A percentile compares a stretch with the other conserved stretches of the same genome.
Conservation (phyloP, 2,113 vertebrate genomes). For the Sinosuthora webbiana region DNA sequence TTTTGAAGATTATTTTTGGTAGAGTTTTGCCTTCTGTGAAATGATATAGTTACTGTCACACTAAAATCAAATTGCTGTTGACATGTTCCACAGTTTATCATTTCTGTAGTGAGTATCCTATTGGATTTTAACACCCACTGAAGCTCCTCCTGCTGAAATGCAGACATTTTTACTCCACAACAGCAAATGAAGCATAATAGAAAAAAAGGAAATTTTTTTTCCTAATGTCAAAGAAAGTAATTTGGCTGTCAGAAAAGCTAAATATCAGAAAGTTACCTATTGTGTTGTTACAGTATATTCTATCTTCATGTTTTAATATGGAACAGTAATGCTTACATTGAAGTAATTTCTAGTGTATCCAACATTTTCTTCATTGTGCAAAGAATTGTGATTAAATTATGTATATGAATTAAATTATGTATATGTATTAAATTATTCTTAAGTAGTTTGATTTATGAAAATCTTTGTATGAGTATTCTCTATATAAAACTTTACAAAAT, state of each 20-base stretch:
- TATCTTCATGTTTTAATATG: not conserved
- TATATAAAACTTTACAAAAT: not conserved
- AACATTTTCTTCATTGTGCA: not conserved
- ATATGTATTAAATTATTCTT: not conserved
- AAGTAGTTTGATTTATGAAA: not conserved
- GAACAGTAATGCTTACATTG: not conserved
- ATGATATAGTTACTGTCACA: not conserved
- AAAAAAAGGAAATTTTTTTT: not conserved
- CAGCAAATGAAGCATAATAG: not conserved
- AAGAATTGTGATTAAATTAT: not conserved
- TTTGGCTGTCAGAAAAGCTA: not conserved
- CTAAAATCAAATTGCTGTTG: not conserved
- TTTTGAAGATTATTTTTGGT: not conserved
- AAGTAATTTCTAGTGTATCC: not conserved
- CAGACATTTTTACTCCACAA: not conserved
- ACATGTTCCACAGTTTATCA: not conserved
- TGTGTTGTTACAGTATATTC: not conserved
- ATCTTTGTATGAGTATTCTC: not conserved
- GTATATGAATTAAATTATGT: not conserved
- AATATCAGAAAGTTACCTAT: not conserved
- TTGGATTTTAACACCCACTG: not conserved
- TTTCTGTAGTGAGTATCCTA: not conserved
- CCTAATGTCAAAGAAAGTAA: not conserved
- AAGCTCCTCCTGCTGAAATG: conserved; percentile 6
- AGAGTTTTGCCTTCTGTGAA: not conserved